Conservation (phyloP, 23 tunicate genomes). For the Botrylloides violaceus region DNA sequence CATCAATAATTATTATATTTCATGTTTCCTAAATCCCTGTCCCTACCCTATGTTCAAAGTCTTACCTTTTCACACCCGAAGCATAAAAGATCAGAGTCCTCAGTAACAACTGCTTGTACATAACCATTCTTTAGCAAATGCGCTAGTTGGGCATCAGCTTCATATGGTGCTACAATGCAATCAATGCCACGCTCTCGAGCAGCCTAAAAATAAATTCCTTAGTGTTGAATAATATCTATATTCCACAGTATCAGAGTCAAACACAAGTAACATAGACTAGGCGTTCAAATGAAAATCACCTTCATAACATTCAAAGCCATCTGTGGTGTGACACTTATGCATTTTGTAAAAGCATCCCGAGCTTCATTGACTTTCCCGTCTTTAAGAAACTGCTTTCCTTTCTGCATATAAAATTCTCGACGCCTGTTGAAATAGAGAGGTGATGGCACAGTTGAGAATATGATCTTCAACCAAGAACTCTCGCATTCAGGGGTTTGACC, state of each 20-base stretch:
- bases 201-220: no score
- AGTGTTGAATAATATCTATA: no score
- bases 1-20: no score
- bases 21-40: no score
- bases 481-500: no score
- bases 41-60: no score
- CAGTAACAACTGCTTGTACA: slow-evolving; percentile 85
- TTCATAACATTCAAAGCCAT: slow-evolving; percentile 83
- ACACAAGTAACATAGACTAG: no score
- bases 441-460: no score
- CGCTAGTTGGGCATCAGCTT: slow-evolving; percentile 99
- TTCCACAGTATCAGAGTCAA: no score
- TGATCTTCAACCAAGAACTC: no score
- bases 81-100: slow-evolving; percentile 85
- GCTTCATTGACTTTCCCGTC: slow-evolving; percentile 65
- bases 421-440: no score
- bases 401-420: slow-evolving; percentile 54
- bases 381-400: slow-evolving; percentile 56
- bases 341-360: slow-evolving; percentile 79
- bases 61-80: slow-evolving; percentile 64
- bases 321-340: slow-evolving; percentile 76
- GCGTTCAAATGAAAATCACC: no score
- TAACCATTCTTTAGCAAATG: slow-evolving; percentile 39
- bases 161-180: slow-evolving; percentile 97
- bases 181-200: slow-evolving; percentile 71